Base-by-base conservation (phyloP, 23 tunicate species). In the Aplidium turbinatum region DNA sequence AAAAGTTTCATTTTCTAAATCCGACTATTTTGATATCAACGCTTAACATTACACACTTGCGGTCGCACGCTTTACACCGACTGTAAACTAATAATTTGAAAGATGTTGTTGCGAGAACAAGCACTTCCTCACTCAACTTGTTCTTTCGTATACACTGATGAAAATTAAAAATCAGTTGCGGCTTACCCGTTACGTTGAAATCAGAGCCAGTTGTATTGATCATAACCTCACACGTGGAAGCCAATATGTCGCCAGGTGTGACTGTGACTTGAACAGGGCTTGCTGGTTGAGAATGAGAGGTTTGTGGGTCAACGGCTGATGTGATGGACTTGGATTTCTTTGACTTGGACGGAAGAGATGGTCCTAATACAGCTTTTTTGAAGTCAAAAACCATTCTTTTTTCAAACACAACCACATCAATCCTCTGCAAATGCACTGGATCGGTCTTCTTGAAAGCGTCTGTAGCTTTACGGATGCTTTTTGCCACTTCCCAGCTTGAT, bases 401-500 rank as follows among this genome's bases (percentile, higher is more conserved):
- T 57, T 73, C 62, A 21, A 4, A 73, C 1, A 73, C 31, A 1
- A 73, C 64, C 1, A 73, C 64, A 33, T 73, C 78, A 51, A 73
- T 55, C 5, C 31, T 19, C 42, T 54, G 53, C 47, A 73, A 73
- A 33, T 73, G 2, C 4, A 7, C 32, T 1, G 81, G 81, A 18
- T 38, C 23, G 6, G 70, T 57, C 31, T 25, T 46, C 18, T 54
- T 53, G 21, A 73, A 73, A 23, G 18, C 26, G 23, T 73, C 63
- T 31, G 54, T 51, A 13, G 62, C 78, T 73, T 73, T 51, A 31
- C 61, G 28, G 33, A 73, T 52, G 31, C 46, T 52, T 29, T 16
- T 4, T 22, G 81, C 81, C 26, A 46, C 54, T 2, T 57, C 63
- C 21, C 25, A 13, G 21, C 4, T 53, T 16, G 35, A 18, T 56